A percentile compares a stretch with the other conserved stretches of the same genome.
Conservation (phyloP, 2,797 vertebrate species). For the Hippoglossus hippoglossus region DNA sequence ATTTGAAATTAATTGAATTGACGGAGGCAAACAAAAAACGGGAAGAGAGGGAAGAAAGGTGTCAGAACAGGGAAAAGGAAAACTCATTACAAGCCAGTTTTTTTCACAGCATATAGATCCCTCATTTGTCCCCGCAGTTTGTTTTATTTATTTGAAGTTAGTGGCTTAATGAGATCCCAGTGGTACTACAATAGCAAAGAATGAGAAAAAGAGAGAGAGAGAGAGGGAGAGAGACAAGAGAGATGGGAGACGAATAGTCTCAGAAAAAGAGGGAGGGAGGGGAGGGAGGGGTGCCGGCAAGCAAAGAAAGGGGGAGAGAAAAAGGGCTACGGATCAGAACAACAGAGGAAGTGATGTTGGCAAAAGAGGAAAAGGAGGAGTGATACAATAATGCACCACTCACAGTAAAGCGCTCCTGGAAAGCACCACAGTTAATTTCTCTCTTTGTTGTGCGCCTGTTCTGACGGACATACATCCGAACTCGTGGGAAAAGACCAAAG, state of each 20-base stretch:
- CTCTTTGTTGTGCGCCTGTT: constrained; percentile 34
- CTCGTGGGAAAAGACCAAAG: constrained; percentile 57
- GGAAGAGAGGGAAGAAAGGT: constrained; percentile 63
- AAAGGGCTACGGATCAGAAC: constrained; percentile 36
- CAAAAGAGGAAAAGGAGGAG: constrained; percentile 36
- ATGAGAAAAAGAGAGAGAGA: constrained; percentile 55
- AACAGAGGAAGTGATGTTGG: constrained; percentile 38
- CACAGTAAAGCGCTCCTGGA: constrained; percentile 43
- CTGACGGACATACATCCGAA: constrained; percentile 67
- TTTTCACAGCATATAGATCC: constrained; percentile 75
- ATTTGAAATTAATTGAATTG: constrained; percentile 84
- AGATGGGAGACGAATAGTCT: constrained; percentile 41
- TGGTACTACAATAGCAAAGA: constrained; percentile 76
- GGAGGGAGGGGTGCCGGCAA: constrained; percentile 26
- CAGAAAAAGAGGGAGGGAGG: constrained; percentile 29
- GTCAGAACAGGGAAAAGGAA: constrained; percentile 71
- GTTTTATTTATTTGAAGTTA: constrained; percentile 88
- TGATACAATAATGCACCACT: constrained; percentile 29
- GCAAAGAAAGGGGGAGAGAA: constrained; percentile 46
- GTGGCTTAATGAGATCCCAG: constrained; percentile 88
- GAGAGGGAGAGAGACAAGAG: constrained; percentile 37
- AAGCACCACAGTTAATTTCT: constrained; percentile 47
- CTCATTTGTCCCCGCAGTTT: constrained; percentile 82
- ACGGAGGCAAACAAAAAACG: constrained; percentile 77
- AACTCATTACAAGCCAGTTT: constrained; percentile 72